Evolutionary conservation across 2,888 invertebrate genomes (phyloP).

Genomic region (Syrista parreyssii): DNA sequence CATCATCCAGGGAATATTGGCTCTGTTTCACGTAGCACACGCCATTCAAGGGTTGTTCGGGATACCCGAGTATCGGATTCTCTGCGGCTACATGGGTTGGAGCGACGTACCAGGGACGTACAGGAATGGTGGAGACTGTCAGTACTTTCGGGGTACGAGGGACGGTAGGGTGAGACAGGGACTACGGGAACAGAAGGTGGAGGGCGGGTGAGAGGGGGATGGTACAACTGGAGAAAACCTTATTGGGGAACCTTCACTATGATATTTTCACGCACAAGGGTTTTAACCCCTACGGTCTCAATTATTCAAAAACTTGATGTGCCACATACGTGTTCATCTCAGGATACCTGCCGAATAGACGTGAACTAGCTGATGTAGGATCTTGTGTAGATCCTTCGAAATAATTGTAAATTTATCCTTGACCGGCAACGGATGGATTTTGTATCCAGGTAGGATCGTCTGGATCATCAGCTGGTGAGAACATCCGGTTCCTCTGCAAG

Average conservation of each 20-base stretch:
- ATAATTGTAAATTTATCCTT: no score
- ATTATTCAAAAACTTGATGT: neutral
- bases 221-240: neutral
- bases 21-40: slow-evolving; percentile 13
- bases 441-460: neutral
- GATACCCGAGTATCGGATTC: slow-evolving; percentile 46
- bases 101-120: neutral
- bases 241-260: neutral
- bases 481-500: neutral
- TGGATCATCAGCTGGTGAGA: no score
- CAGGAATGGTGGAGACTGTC: neutral
- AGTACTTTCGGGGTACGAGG: neutral
- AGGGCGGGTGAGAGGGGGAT: neutral
- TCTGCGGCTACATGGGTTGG: slow-evolving; percentile 20
- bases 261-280: neutral
- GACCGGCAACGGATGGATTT: no score
- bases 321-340: neutral
- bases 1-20: slow-evolving; percentile 29
- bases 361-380: neutral
- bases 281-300: neutral
- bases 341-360: neutral
- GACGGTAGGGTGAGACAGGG: neutral
- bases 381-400: neutral
- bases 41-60: neutral
- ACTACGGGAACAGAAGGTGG: neutral